phyloP scores from a whole-genome alignment of 2,888 invertebrate species.

The Caenorhabditis plicata region DNA sequence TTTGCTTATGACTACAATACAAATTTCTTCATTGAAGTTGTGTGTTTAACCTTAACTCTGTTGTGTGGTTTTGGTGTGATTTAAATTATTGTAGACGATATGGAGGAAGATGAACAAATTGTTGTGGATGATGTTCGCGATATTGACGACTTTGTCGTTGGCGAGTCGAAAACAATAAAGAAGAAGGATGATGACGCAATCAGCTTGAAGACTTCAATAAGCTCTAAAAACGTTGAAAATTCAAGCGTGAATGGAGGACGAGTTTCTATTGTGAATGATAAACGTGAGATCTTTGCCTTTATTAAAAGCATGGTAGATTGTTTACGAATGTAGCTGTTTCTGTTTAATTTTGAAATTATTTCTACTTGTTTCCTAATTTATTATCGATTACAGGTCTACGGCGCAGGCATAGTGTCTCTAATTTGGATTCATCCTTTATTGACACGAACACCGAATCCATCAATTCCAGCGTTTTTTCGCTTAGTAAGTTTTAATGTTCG shows the following conservation, averaged over 20 bases:
- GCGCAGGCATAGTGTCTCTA: slow-evolving; percentile 42
- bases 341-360: neutral
- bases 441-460: slow-evolving; percentile 35
- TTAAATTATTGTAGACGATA: neutral
- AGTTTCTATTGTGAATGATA: too few relatives aligned
- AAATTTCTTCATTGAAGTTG: too few relatives aligned
- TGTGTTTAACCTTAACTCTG: neutral
- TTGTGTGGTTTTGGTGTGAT: slow-evolving; percentile 4
- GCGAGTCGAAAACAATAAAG: slow-evolving; percentile 4
- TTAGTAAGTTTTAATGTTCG: slow-evolving; percentile 33
- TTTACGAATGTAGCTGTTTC: neutral
- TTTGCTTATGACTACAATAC: too few relatives aligned
- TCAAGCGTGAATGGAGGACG: neutral
- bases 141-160: slow-evolving; percentile 14
- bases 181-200: slow-evolving; percentile 8
- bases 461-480: slow-evolving; percentile 25
- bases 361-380: too few relatives aligned
- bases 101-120: slow-evolving; percentile 14
- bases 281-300: too few relatives aligned
- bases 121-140: slow-evolving; percentile 24
- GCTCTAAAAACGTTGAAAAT: neutral
- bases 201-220: neutral
- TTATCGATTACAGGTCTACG: slow-evolving; percentile 24
- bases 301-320: too few relatives aligned
- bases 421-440: slow-evolving; percentile 27